Evolutionary conservation across 2,797 vertebrate genomes (phyloP).

Genomic region (Danio kyathit): DNA sequence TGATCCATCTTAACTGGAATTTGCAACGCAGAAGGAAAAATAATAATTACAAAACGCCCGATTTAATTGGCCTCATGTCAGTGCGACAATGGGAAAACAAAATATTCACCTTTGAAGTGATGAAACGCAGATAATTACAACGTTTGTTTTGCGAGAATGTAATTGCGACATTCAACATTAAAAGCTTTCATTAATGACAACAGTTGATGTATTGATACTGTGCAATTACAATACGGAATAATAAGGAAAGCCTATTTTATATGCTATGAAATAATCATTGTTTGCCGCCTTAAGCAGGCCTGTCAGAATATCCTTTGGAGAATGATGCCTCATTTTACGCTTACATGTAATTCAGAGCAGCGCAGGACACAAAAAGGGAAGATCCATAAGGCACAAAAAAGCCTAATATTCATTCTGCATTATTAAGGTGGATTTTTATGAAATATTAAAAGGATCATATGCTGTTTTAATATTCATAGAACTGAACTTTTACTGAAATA

Average conservation of each 20-base stretch:
- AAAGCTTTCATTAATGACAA: slow-evolving; percentile 57
- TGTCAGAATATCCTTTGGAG: slow-evolving; percentile 43
- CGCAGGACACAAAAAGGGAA: slow-evolving; percentile 64
- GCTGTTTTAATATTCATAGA: slow-evolving; percentile 85
- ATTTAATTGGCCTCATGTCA: slow-evolving; percentile 41
- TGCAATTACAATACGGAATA: slow-evolving; percentile 57
- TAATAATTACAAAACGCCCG: slow-evolving; percentile 30
- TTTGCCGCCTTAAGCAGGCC: slow-evolving; percentile 39
- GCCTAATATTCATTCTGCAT: slow-evolving; percentile 79
- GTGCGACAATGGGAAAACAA: slow-evolving; percentile 78
- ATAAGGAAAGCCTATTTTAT: slow-evolving; percentile 41
- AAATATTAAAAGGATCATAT: slow-evolving; percentile 84
- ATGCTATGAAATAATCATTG: slow-evolving; percentile 51
- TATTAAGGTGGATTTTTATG: slow-evolving; percentile 83
- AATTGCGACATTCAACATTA: slow-evolving; percentile 70
- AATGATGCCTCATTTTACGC: slow-evolving; percentile 60
- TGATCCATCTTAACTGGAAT: slow-evolving; percentile 33
- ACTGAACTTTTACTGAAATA: slow-evolving; percentile 84
- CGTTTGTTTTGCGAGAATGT: slow-evolving; percentile 74
- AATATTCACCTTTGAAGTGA: slow-evolving; percentile 75
- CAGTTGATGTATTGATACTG: slow-evolving; percentile 13
- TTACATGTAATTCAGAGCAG: slow-evolving; percentile 68
- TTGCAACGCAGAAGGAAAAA: slow-evolving; percentile 18
- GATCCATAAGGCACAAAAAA: slow-evolving; percentile 70
- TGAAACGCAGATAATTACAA: slow-evolving; percentile 78